A percentile compares a stretch with the other conserved stretches of the same genome.
These are phyloP conservation scores for Drosophila biarmipes DNA, from an alignment of 1,140 invertebrate genomes.

Conservation along the genomic window DNA sequence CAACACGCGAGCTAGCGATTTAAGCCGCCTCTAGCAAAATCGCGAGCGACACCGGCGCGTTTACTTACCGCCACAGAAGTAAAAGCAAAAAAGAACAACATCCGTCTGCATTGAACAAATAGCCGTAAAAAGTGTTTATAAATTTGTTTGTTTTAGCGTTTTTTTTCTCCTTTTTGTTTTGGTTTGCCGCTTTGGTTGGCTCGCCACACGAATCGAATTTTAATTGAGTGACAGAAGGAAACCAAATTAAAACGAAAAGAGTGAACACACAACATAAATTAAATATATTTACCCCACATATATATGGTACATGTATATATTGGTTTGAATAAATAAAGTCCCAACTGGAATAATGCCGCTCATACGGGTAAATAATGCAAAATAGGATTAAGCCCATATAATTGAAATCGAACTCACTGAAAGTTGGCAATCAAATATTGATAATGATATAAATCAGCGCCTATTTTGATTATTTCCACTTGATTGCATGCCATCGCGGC, in stretches of 20 bases:
- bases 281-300: conserved; percentile 9
- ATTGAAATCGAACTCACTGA: conserved; percentile 34
- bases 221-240: conserved; percentile 42
- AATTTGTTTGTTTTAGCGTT: conserved; percentile 39
- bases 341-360: conserved; percentile 55
- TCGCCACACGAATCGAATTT: conserved; percentile 36
- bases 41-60: conserved; percentile 17
- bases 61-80: conserved; percentile 5
- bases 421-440: conserved; percentile 49
- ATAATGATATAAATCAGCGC: conserved; percentile 38
- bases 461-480: conserved; percentile 37
- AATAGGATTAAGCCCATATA: conserved; percentile 35
- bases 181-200: conserved; percentile 24
- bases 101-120: conserved; percentile 31
- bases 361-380: conserved; percentile 69
- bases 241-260: conserved; percentile 24
- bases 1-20: conserved; percentile 53
- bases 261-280: conserved; percentile 33
- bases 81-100: not conserved
- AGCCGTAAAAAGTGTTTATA: conserved; percentile 42
- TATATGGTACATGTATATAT: conserved; percentile 6
- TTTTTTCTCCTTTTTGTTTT: conserved; percentile 6
- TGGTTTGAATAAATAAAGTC: conserved; percentile 37
- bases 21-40: conserved; percentile 8
- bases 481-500: not conserved